Percentiles rank a stretch among this genome's conserved stretches.
Conservation (phyloP, 1,140 invertebrate species). For the Sycobia sp. region DNA sequence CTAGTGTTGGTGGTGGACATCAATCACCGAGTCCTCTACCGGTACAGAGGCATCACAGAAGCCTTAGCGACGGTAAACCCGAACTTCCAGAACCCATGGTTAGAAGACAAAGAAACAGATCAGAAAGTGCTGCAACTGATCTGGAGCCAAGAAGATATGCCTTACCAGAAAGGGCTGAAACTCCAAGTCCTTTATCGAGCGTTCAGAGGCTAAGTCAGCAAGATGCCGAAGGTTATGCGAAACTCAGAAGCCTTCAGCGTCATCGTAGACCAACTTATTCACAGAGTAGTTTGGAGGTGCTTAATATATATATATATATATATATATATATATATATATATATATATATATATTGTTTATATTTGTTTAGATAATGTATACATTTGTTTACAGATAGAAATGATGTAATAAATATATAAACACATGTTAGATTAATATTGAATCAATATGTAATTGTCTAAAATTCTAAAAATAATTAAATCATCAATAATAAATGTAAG, state of each 20-base stretch:
- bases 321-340: no score
- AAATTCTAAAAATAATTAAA: no score
- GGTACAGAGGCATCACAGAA: slow-evolving; percentile 55
- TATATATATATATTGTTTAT: no score
- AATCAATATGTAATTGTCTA: no score
- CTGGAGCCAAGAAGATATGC: slow-evolving; percentile 49
- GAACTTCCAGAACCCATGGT: slow-evolving; percentile 51
- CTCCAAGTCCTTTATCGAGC: slow-evolving; percentile 83
- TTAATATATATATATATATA: neutral
- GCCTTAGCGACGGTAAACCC: slow-evolving; percentile 58
- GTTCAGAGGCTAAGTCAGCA: slow-evolving; percentile 75
- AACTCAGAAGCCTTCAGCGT: slow-evolving; percentile 74
- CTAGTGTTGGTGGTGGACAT: slow-evolving; percentile 38
- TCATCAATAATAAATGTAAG: no score
- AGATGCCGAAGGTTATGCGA: slow-evolving; percentile 82
- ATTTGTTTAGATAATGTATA: no score
- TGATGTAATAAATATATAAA: no score
- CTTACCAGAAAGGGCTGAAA: slow-evolving; percentile 67
- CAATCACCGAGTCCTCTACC: slow-evolving; percentile 55
- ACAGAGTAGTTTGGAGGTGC: slow-evolving; percentile 57
- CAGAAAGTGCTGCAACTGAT: slow-evolving; percentile 58
- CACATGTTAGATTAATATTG: no score
- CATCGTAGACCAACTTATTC: slow-evolving; percentile 65
- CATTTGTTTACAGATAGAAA: no score
- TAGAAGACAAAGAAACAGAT: slow-evolving; percentile 55